Evolutionary conservation across 2,797 vertebrate species (phyloP).

Genomic region (Lagorchestes hirsutus): DNA sequence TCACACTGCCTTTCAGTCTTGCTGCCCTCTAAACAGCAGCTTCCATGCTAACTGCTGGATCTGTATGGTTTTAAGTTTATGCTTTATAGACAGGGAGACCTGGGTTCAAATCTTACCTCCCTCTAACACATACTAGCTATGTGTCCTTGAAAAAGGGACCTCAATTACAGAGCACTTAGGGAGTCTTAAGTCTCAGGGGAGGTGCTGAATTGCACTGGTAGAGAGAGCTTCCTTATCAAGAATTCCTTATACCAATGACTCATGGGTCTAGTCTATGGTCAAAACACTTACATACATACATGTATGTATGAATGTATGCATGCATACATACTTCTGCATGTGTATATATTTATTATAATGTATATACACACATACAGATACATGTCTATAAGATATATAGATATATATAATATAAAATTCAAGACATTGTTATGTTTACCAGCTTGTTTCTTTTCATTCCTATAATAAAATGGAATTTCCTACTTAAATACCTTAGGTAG

Average conservation of each 20-base stretch:
- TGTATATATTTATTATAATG: too few species aligned
- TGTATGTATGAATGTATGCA: too few species aligned
- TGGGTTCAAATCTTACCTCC: background rate
- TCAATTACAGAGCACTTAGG: background rate
- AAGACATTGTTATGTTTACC: background rate
- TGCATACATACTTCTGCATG: too few species aligned
- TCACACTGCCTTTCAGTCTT: background rate
- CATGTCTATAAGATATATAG: too few species aligned
- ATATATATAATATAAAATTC: background rate
- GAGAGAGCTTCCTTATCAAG: background rate
- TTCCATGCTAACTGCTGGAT: background rate
- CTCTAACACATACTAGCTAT: background rate
- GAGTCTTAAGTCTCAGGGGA: background rate
- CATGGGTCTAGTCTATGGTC: too few species aligned
- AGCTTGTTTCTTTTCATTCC: constrained; percentile 1
- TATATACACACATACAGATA: too few species aligned
- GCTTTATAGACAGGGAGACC: background rate
- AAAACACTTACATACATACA: too few species aligned
- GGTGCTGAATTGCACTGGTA: background rate
- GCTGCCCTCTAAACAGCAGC: background rate
- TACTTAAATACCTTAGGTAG: constrained; percentile 14
- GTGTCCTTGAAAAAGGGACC: background rate
- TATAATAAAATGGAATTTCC: constrained; percentile 38
- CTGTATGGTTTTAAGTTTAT: background rate
- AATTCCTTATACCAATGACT: background rate